phyloP scores from a whole-genome alignment of 2,113 vertebrate species.

The Pithys albifrons region DNA sequence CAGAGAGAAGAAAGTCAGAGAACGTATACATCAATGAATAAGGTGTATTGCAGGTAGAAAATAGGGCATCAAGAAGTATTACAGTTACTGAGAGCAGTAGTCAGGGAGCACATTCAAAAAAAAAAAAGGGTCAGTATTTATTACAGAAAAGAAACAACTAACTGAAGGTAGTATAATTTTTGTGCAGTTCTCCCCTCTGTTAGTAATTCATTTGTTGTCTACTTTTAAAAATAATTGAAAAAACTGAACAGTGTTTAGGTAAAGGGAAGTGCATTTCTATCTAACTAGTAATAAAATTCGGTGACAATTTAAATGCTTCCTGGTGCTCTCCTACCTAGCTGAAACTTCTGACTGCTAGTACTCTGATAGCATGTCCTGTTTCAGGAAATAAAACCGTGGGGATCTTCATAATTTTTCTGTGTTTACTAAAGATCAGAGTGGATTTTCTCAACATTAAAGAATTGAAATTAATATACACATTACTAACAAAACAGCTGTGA shows the following conservation, averaged over 20 bases:
- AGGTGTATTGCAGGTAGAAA: not conserved
- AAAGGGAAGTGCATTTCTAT: not conserved
- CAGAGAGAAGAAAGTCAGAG: not conserved
- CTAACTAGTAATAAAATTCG: not conserved
- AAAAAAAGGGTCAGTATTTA: not conserved
- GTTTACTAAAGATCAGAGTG: not conserved
- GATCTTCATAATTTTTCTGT: not conserved
- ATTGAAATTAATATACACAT: conserved; percentile 51
- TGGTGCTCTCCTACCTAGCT: not conserved
- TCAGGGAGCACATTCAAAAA: not conserved
- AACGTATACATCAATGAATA: not conserved
- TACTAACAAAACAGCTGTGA: conserved; percentile 49
- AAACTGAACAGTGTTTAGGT: not conserved
- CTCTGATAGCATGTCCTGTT: not conserved
- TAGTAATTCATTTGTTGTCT: conserved; percentile 37
- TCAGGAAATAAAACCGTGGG: not conserved
- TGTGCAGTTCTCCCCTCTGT: conserved; percentile 2
- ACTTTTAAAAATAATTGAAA: conserved; percentile 14
- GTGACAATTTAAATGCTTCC: not conserved
- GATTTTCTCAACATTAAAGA: conserved; percentile 38
- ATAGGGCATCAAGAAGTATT: not conserved
- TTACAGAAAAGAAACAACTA: not conserved
- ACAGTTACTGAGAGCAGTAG: not conserved
- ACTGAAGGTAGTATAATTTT: not conserved
- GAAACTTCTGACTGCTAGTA: not conserved